Conservation (phyloP, 1,140 invertebrate genomes). For the Drosophila sechellia region DNA sequence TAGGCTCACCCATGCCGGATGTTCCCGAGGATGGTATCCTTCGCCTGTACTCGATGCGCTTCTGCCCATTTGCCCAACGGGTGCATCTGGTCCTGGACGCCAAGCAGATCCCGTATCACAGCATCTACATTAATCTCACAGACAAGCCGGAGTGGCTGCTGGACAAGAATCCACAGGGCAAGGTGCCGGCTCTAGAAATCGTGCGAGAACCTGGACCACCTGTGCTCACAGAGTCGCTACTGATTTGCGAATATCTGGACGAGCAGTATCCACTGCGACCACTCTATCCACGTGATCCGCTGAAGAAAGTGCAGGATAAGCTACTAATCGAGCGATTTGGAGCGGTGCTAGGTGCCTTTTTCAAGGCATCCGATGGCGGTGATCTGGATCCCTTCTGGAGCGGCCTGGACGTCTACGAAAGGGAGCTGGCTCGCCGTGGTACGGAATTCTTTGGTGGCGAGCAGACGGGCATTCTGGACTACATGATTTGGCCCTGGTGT, state of each 20-base stretch:
- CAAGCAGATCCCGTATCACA: conserved; percentile 94
- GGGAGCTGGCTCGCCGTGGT: conserved; percentile 87
- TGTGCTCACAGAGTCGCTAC: conserved; percentile 91
- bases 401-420: conserved; percentile 88
- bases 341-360: conserved; percentile 64
- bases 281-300: conserved; percentile 89
- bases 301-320: conserved; percentile 91
- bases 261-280: conserved; percentile 89
- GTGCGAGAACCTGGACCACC: conserved; percentile 86
- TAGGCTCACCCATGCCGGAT: conserved; percentile 88
- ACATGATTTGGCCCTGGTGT: conserved; percentile 96
- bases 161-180: conserved; percentile 89
- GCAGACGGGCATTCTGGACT: conserved; percentile 92
- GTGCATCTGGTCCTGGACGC: conserved; percentile 92
- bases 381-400: conserved; percentile 76
- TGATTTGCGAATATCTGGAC: conserved; percentile 94
- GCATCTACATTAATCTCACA: conserved; percentile 93
- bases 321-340: conserved; percentile 90
- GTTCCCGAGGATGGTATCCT: conserved; percentile 88
- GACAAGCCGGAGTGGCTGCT: conserved; percentile 93
- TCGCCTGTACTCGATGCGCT: conserved; percentile 94
- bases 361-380: conserved; percentile 66
- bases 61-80: conserved; percentile 95
- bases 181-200: conserved; percentile 93
- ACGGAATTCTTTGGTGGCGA: conserved; percentile 89